phyloP scores from a whole-genome alignment of 2,888 invertebrate genomes.

The Diaphora mendica region DNA sequence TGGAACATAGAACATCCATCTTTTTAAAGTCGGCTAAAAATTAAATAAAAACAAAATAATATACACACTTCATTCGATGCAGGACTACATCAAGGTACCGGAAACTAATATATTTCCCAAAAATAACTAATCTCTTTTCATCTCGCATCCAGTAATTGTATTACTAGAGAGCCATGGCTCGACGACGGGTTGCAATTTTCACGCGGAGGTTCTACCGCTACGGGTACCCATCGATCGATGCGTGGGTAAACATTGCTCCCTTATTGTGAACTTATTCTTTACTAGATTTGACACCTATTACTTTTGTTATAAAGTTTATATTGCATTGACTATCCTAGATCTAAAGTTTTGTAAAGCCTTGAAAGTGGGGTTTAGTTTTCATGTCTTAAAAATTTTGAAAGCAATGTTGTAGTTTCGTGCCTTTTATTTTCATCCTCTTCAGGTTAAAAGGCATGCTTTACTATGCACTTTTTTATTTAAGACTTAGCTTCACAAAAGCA shows the following conservation, averaged over 20 bases:
- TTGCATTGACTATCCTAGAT: conserved; percentile 1
- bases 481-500: neutral
- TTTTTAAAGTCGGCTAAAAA: no score
- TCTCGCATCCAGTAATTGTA: conserved; percentile 65
- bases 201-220: conserved; percentile 71
- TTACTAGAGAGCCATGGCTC: conserved; percentile 60
- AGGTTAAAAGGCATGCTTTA: neutral
- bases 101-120: conserved; percentile 29
- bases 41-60: no score
- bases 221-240: conserved; percentile 77
- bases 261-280: conserved; percentile 60
- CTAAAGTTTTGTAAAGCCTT: conserved; percentile 24
- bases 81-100: conserved; percentile 12
- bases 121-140: conserved; percentile 45
- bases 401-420: conserved; percentile 21
- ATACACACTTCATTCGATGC: neutral
- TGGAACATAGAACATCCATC: no score
- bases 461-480: neutral
- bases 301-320: conserved; percentile 36
- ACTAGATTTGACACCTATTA: conserved; percentile 29
- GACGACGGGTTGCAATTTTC: conserved; percentile 82
- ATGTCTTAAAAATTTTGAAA: conserved; percentile 23
- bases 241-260: conserved; percentile 81
- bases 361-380: conserved; percentile 23
- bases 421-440: neutral